Conservation (phyloP, 2,888 invertebrate species). For the Hypselothyrea guttata region DNA sequence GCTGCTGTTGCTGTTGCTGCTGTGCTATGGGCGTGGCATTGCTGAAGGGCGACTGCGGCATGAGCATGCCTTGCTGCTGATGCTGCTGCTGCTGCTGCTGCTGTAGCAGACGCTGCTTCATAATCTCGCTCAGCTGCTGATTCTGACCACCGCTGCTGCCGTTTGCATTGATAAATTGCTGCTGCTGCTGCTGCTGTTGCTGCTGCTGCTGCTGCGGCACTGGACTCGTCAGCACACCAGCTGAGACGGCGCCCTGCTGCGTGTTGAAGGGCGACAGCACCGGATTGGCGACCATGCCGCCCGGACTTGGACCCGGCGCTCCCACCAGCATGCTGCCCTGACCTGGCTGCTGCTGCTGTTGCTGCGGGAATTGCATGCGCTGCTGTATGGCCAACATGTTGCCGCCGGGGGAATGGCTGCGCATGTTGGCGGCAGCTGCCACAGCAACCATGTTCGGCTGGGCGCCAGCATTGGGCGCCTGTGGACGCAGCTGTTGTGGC, state of each 20-base stretch:
- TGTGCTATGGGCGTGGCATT: slow-evolving; percentile 67
- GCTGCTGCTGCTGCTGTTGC: slow-evolving; percentile 79
- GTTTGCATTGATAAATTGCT: slow-evolving; percentile 83
- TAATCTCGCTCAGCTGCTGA: slow-evolving; percentile 84
- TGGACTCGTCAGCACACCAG: slow-evolving; percentile 76
- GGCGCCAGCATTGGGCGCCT: slow-evolving; percentile 60
- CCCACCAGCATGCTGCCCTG: slow-evolving; percentile 84
- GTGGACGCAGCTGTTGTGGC: slow-evolving; percentile 72
- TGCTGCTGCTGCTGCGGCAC: slow-evolving; percentile 79
- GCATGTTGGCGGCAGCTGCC: slow-evolving; percentile 82
- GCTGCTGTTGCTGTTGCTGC: slow-evolving; percentile 77
- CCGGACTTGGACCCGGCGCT: slow-evolving; percentile 90
- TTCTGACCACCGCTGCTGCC: slow-evolving; percentile 83
- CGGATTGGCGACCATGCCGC: slow-evolving; percentile 84
- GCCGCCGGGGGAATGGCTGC: slow-evolving; percentile 86
- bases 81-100: slow-evolving; percentile 80
- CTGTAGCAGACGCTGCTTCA: slow-evolving; percentile 84
- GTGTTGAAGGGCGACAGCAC: slow-evolving; percentile 88
- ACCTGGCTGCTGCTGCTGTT: slow-evolving; percentile 77
- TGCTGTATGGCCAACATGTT: slow-evolving; percentile 84
- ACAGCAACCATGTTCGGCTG: slow-evolving; percentile 72
- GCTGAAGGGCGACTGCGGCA: slow-evolving; percentile 78
- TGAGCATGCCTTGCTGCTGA: slow-evolving; percentile 82
- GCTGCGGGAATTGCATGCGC: slow-evolving; percentile 83
- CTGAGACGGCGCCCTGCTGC: slow-evolving; percentile 81